Evolutionary conservation across 2,797 vertebrate genomes (phyloP).

Genomic region (Sus cebifrons): DNA sequence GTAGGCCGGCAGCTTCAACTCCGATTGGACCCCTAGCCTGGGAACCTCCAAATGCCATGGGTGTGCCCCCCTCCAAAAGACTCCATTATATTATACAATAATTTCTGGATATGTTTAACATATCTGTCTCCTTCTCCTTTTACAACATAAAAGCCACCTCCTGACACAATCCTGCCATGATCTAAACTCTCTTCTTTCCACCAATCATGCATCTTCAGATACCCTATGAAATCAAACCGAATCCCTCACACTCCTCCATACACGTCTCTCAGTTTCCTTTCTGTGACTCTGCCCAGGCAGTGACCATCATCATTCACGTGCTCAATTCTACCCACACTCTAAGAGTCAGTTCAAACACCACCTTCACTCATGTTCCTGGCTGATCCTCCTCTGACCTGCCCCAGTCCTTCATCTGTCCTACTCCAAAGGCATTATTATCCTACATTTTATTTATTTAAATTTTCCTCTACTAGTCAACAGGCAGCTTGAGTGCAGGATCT

Average conservation of each 20-base stretch:
- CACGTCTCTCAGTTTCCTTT: not conserved
- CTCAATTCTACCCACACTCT: not conserved
- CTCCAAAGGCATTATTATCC: not conserved
- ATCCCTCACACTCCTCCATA: not conserved
- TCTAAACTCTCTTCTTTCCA: not conserved
- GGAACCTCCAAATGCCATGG: no score
- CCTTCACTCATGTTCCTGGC: not conserved
- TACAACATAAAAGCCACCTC: slow-evolving; percentile 49
- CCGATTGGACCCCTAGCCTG: no score
- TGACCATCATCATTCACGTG: not conserved
- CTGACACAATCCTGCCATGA: slow-evolving; percentile 31
- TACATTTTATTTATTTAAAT: not conserved
- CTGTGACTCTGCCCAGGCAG: not conserved
- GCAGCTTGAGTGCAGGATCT: not conserved
- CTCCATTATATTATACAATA: not conserved
- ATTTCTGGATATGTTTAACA: not conserved
- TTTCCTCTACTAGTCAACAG: slow-evolving; percentile 32
- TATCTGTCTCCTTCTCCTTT: not conserved
- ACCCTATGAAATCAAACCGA: slow-evolving; percentile 15
- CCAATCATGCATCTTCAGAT: slow-evolving; percentile 43
- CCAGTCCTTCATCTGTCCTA: not conserved
- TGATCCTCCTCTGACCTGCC: not conserved
- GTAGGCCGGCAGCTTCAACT: no score
- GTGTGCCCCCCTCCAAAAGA: no score
- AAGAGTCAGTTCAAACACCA: not conserved